These are phyloP conservation scores for Heliothis peltigera DNA, from an alignment of 2,888 invertebrate genomes.

Conservation along the genomic window DNA sequence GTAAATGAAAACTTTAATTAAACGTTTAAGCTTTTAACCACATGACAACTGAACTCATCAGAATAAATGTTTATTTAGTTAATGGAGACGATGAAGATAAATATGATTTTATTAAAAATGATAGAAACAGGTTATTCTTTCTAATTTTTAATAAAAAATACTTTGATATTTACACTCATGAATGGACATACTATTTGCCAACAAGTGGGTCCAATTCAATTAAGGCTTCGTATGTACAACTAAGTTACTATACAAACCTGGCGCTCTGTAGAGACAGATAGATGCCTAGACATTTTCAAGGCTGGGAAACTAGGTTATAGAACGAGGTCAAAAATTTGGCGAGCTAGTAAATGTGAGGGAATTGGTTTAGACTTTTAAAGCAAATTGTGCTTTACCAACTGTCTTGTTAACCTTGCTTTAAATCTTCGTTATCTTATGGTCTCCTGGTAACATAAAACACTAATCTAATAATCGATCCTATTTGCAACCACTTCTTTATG, in stretches of 20 bases:
- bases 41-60: constrained; percentile 9
- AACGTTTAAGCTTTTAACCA: constrained; percentile 32
- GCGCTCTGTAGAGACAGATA: constrained; percentile 42
- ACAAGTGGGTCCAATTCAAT: constrained; percentile 32
- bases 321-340: constrained; percentile 58
- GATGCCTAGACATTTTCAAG: constrained; percentile 51
- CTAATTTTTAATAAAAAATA: no score
- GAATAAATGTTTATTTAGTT: background rate
- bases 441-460: constrained; percentile 2
- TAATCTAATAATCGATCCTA: background rate
- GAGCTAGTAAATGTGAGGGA: constrained; percentile 28
- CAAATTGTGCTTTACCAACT: constrained; percentile 34
- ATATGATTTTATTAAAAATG: background rate
- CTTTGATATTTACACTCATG: background rate
- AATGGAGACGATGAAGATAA: constrained; percentile 5
- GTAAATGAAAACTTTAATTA: constrained; percentile 30
- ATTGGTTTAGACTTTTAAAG: constrained; percentile 30
- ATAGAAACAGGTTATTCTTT: background rate
- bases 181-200: constrained; percentile 18
- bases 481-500: constrained; percentile 10
- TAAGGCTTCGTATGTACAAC: no score
- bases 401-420: constrained; percentile 24
- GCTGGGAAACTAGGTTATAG: constrained; percentile 56
- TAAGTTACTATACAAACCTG: constrained; percentile 45
- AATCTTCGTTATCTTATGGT: constrained; percentile 28